Percentiles rank a stretch among this genome's conserved stretches.
phyloP scores from a whole-genome alignment of 2,888 invertebrate genomes.

The Dilophus febrilis region DNA sequence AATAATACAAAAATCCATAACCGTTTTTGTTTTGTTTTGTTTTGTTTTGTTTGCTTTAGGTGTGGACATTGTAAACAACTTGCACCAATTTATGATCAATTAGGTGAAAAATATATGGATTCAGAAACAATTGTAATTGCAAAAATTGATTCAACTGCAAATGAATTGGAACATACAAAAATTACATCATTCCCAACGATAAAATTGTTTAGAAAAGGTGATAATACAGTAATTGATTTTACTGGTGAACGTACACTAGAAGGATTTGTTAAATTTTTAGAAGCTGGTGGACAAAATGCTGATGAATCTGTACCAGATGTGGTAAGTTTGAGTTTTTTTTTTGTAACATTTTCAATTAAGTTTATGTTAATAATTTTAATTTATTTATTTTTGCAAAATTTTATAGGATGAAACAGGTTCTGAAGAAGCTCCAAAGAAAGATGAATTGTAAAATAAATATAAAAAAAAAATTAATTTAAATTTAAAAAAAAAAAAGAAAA shows the following conservation, averaged over 20 bases:
- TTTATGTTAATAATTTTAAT: background rate
- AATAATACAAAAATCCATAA: background rate
- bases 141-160: conserved; percentile 97
- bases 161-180: conserved; percentile 93
- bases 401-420: background rate
- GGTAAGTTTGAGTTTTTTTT: conserved; percentile 16
- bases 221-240: conserved; percentile 80
- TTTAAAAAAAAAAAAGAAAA: too few relatives aligned
- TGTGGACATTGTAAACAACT: conserved; percentile 97
- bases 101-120: conserved; percentile 84
- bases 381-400: background rate
- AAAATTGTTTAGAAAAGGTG: conserved; percentile 83
- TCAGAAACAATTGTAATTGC: conserved; percentile 74
- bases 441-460: background rate
- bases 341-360: background rate
- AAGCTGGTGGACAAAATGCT: conserved; percentile 63
- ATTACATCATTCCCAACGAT: conserved; percentile 90
- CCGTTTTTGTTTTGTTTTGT: background rate
- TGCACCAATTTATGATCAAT: conserved; percentile 89
- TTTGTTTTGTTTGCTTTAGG: conserved; percentile 20
- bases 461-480: too few relatives aligned
- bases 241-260: conserved; percentile 90
- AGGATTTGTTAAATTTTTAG: conserved; percentile 84
- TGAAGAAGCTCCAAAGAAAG: background rate
- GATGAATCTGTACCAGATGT: conserved; percentile 49